Evolutionary conservation across 2,113 vertebrate species (phyloP).

Genomic region (Actenoides lindsayi): DNA sequence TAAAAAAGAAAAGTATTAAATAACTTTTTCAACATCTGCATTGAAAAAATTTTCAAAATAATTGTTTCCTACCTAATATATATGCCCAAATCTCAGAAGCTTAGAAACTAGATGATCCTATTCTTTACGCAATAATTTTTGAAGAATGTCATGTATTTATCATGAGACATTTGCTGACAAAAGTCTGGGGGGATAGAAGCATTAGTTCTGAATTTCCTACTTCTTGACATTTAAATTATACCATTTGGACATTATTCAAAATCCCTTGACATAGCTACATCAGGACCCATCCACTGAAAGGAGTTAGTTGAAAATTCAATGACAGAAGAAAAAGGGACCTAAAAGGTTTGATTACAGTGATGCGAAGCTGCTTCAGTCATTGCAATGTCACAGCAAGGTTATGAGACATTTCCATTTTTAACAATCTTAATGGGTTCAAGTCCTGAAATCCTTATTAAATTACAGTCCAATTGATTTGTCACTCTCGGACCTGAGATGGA

Average conservation of each 20-base stretch:
- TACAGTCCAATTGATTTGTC: not conserved
- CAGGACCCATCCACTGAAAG: not conserved
- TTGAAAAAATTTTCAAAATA: not conserved
- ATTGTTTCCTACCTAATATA: not conserved
- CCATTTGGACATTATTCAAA: not conserved
- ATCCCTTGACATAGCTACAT: not conserved
- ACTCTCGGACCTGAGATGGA: not conserved
- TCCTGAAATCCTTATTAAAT: not conserved
- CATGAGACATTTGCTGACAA: not conserved
- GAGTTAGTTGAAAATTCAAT: not conserved
- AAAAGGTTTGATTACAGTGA: not conserved
- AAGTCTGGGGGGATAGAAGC: not conserved
- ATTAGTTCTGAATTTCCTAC: not conserved
- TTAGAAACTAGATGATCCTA: not conserved
- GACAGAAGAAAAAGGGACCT: not conserved
- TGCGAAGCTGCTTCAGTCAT: not conserved
- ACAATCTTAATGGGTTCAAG: not conserved
- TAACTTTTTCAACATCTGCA: not conserved
- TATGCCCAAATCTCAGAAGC: not conserved
- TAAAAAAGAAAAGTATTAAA: not conserved
- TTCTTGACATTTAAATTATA: conserved; percentile 42
- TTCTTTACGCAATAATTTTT: not conserved
- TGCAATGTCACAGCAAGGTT: conserved; percentile 1
- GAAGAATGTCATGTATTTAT: not conserved
- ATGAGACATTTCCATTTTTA: conserved; percentile 39